phyloP scores from a whole-genome alignment of 2,797 vertebrate genomes.

The Salarias fasciatus region DNA sequence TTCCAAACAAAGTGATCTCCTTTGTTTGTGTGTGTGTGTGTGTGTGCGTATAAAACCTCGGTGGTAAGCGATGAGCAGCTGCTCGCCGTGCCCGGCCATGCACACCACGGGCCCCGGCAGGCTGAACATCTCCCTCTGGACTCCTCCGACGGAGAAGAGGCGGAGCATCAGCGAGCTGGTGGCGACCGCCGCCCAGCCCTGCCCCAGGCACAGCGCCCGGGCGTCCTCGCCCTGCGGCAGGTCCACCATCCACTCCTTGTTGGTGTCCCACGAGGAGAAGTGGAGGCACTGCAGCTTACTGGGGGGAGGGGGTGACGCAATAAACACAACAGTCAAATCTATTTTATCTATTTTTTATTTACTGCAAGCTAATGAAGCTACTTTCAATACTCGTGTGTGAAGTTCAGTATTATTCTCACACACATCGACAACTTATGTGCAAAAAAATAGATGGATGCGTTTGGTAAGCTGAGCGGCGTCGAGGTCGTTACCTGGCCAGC shows the following conservation, averaged over 20 bases:
- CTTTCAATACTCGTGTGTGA: too few species aligned
- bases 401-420: too few species aligned
- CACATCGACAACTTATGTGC: too few species aligned
- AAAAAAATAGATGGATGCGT: too few species aligned
- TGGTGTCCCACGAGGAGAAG: conserved; percentile 95
- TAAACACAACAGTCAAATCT: too few species aligned
- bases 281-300: conserved; percentile 98
- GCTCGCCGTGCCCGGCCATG: conserved; percentile 91
- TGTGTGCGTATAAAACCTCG: conserved; percentile 83
- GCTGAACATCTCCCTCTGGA: conserved; percentile 92
- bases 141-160: conserved; percentile 90
- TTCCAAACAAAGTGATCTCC: too few species aligned
- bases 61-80: conserved; percentile 90
- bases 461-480: too few species aligned
- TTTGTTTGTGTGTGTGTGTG: background rate
- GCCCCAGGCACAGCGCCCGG: conserved; percentile 90
- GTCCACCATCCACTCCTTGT: conserved; percentile 96
- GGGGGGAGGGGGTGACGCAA: too few species aligned
- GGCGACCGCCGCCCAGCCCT: conserved; percentile 91
- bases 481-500: conserved; percentile 86
- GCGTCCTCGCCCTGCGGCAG: conserved; percentile 89
- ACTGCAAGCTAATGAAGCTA: too few species aligned
- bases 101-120: conserved; percentile 91
- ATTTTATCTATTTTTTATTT: too few species aligned
- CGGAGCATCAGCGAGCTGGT: conserved; percentile 86